These are phyloP conservation scores for Trachythela sp. DNA, from an alignment of 64 coral and sea anemone species.

Conservation along the genomic window DNA sequence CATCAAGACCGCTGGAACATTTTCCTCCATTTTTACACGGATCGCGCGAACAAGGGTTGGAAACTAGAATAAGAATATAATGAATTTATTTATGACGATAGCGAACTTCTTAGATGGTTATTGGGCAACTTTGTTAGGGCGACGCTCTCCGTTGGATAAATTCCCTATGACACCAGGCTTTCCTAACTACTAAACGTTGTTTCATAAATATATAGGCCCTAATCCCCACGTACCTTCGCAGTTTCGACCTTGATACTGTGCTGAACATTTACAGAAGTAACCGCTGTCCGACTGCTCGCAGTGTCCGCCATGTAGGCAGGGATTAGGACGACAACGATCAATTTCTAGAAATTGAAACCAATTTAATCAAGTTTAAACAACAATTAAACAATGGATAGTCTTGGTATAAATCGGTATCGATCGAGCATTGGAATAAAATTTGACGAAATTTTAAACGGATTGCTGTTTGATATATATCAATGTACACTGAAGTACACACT, in stretches of 20 bases:
- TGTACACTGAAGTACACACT: no score
- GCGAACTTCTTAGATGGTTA: no score
- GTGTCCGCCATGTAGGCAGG: background rate
- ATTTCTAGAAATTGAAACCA: background rate
- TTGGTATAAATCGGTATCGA: no score
- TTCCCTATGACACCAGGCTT: no score
- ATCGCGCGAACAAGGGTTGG: slow-evolving; percentile 48
- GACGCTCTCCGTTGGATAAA: no score
- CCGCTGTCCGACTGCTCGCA: background rate
- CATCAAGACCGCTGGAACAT: slow-evolving; percentile 52
- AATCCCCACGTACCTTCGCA: background rate
- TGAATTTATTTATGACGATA: background rate
- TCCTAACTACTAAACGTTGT: no score
- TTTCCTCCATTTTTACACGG: slow-evolving; percentile 80
- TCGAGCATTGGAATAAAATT: no score
- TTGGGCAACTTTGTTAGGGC: no score
- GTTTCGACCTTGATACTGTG: background rate
- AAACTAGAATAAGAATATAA: background rate
- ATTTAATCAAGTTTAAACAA: background rate
- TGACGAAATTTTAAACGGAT: no score
- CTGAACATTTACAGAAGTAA: background rate
- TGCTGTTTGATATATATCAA: no score
- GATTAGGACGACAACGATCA: background rate
- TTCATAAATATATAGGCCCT: background rate
- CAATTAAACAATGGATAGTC: no score